These are phyloP conservation scores for Sterna hirundo DNA, from an alignment of 2,113 vertebrate genomes.

Conservation along the genomic window DNA sequence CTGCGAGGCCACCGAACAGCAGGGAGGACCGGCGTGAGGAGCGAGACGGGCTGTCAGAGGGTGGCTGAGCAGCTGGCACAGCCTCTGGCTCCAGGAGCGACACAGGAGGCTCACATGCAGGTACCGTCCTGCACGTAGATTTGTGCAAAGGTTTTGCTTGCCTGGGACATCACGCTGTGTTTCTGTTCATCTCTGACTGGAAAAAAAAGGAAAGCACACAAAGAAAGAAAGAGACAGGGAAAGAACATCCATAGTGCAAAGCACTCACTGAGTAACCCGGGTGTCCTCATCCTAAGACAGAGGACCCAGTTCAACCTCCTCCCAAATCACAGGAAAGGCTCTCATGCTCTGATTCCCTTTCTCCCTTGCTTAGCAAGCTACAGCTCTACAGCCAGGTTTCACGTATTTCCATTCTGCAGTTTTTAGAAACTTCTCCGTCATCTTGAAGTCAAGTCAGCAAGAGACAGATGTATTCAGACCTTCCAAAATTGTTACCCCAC, in stretches of 20 bases:
- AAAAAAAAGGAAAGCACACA: accelerated
- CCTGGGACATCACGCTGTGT: accelerated
- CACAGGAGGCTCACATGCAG: accelerated
- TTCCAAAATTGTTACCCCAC: not conserved
- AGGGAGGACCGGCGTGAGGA: not conserved
- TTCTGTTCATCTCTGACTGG: not conserved
- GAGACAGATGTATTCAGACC: not conserved
- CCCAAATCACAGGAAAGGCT: not conserved
- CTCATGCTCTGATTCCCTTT: not conserved
- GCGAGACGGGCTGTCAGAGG: not conserved
- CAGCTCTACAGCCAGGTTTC: not conserved
- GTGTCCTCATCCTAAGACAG: not conserved
- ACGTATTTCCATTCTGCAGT: not conserved
- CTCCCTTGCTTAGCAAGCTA: not conserved
- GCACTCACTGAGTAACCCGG: not conserved
- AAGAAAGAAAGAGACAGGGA: not conserved
- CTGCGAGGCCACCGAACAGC: not conserved
- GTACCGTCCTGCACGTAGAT: accelerated
- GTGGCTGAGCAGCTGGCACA: not conserved
- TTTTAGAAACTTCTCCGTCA: not conserved
- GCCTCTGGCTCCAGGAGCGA: accelerated
- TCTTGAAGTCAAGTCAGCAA: not conserved
- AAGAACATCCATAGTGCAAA: not conserved
- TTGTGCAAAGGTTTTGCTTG: not conserved
- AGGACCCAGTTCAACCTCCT: not conserved